Conservation (phyloP, 2,113 vertebrate genomes). For the Brachionichthys hirsutus region DNA sequence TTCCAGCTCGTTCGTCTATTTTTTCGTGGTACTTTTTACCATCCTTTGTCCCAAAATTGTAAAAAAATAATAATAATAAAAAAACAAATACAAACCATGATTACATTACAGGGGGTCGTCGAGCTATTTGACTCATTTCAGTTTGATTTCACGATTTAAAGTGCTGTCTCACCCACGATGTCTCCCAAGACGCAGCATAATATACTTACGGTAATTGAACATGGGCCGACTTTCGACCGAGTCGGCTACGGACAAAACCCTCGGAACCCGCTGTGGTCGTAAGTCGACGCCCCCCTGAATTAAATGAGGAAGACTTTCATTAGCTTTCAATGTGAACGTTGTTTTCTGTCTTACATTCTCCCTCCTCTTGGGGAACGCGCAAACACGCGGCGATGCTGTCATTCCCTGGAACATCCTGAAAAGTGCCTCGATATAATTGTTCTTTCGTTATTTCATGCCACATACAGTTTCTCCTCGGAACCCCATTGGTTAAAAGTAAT, state of each 20-base stretch:
- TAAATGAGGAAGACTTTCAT: conserved; percentile 47
- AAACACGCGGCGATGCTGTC: conserved; percentile 60
- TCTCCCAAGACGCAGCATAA: no score
- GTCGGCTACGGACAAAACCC: no score
- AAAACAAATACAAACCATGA: neutral
- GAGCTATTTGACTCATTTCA: no score
- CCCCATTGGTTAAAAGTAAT: conserved; percentile 20
- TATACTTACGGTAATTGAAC: no score
- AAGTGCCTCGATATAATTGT: conserved; percentile 80
- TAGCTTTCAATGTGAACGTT: conserved; percentile 53
- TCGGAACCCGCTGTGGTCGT: no score
- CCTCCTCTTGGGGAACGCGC: conserved; percentile 51
- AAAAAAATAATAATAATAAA: conserved; percentile 25
- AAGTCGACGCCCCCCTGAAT: no score
- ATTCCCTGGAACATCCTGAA: conserved; percentile 75
- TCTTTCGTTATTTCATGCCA: conserved; percentile 61
- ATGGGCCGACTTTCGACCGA: no score
- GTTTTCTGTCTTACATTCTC: conserved; percentile 50
- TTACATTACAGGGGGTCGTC: no score
- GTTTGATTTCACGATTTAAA: no score
- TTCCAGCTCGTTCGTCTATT: conserved; percentile 35
- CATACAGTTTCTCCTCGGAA: conserved; percentile 32
- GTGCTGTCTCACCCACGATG: no score
- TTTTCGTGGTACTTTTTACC: conserved; percentile 34
- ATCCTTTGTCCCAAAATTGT: conserved; percentile 60